These are phyloP conservation scores for Fregetta grallaria DNA, from an alignment of 2,113 vertebrate species.

Conservation along the genomic window DNA sequence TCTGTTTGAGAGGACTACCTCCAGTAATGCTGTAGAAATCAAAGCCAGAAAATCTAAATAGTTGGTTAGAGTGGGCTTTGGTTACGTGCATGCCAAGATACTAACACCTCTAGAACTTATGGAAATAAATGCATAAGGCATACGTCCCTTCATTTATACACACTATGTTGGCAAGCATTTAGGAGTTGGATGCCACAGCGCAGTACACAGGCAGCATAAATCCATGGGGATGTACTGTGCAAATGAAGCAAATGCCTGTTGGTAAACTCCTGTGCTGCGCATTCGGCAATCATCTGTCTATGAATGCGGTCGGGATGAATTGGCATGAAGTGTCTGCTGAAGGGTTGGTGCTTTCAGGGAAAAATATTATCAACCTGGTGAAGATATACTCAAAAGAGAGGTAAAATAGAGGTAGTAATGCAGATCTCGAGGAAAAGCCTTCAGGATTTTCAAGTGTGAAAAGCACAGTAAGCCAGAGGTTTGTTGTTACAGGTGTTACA, in stretches of 20 bases:
- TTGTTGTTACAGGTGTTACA: neutral
- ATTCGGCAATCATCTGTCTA: accelerated
- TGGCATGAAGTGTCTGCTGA: neutral
- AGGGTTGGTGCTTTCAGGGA: neutral
- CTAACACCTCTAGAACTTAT: neutral
- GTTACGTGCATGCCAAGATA: neutral
- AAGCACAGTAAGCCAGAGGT: neutral
- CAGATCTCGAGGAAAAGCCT: neutral
- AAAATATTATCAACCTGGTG: neutral
- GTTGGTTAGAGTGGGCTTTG: neutral
- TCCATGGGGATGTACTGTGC: neutral
- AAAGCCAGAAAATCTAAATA: neutral
- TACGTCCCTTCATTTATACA: neutral
- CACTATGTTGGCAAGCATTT: neutral
- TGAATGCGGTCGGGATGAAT: neutral
- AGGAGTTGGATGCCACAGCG: neutral
- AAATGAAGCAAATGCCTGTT: neutral
- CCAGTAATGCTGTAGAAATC: neutral
- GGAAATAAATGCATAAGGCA: neutral
- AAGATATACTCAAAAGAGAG: neutral
- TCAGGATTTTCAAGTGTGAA: neutral
- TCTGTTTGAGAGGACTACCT: neutral
- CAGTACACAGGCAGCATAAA: neutral
- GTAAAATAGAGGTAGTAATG: neutral
- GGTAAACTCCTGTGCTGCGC: neutral